Base-by-base conservation (phyloP, 2,797 vertebrate species). In the Pristis pectinata region DNA sequence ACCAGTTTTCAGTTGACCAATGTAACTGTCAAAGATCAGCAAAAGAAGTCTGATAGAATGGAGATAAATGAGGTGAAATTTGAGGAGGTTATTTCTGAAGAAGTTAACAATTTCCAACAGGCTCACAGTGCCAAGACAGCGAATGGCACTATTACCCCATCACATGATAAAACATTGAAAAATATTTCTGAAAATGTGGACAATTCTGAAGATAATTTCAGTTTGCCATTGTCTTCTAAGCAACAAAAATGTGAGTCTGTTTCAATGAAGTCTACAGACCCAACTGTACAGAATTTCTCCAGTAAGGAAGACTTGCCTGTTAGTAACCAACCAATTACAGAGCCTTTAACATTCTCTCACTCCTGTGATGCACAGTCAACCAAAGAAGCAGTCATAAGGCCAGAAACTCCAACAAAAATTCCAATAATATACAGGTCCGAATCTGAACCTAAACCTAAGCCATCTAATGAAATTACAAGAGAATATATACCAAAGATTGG, bases 401-500 rank as follows among this genome's bases (percentile, higher is more conserved):
- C 94, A 94, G 67, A 67, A 53, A 76, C 87, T 95, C 64, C 96
- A 76, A 64, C 96, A 74, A 98, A 97, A 96, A 95, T 95, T 64
- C 95, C 96, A 22, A 96, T 97, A 94, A 80, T 97, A 95, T 97
- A 97, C 94, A 96, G 97, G 95, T 96, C 97, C 67, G 97, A 98
- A 72, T 96, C 96, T 56, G 98, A 98, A 96, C 96, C 97, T 95
- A 99, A 98, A 95, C 99, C 98, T 37, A 99, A 98, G 95, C 98
- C 98, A 64, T 99, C 98, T 92, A 98, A 99, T 95, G 99, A 99
- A 97, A 97, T 99, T 95, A 99, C 98, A 27, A 98, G 98, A 95
- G 98, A 99, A 95, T 99, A 99, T 95, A 98, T 98, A 95, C 99
- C 99, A 89, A 99, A 99, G 97, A 97, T 98, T 96, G 99, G 99